A percentile compares a stretch with the other conserved stretches of the same genome.
Evolutionary conservation across 2,113 vertebrate species (phyloP).

Genomic region (Bucco capensis): DNA sequence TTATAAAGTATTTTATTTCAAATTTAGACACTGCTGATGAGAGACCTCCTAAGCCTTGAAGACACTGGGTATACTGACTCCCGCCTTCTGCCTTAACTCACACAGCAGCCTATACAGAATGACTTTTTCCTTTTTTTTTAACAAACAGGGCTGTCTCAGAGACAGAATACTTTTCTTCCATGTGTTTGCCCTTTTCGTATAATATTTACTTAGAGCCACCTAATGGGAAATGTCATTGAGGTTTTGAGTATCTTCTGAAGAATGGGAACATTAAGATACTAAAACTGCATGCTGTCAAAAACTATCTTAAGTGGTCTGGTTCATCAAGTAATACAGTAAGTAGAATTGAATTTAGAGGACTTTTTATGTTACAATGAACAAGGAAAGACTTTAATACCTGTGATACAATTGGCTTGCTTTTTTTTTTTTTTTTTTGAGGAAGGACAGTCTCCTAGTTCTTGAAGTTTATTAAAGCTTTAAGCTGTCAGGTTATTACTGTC

Average conservation of each 20-base stretch:
- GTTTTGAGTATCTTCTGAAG: constrained; percentile 67
- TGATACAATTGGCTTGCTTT: constrained; percentile 6
- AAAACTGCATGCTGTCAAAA: constrained; percentile 70
- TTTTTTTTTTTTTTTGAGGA: background rate
- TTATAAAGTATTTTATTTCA: background rate
- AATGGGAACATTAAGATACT: constrained; percentile 61
- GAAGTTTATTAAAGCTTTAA: constrained; percentile 82
- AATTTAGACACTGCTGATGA: background rate
- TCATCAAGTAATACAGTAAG: constrained; percentile 69
- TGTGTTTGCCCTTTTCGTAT: constrained; percentile 62
- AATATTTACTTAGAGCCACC: constrained; percentile 69
- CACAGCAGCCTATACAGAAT: background rate
- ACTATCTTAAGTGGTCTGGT: constrained; percentile 62
- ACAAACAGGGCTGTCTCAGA: constrained; percentile 5
- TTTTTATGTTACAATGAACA: constrained; percentile 62
- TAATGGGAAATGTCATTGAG: constrained; percentile 69
- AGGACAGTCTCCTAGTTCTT: constrained; percentile 62
- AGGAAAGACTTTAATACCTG: constrained; percentile 63
- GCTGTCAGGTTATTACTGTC: constrained; percentile 83
- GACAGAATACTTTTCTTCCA: constrained; percentile 28
- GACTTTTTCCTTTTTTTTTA: background rate
- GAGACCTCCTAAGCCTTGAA: background rate
- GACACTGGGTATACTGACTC: background rate
- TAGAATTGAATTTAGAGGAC: constrained; percentile 68
- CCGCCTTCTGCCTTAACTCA: background rate